Conservation (phyloP, 2,797 vertebrate genomes). For the Pipistrellus kuhlii region DNA sequence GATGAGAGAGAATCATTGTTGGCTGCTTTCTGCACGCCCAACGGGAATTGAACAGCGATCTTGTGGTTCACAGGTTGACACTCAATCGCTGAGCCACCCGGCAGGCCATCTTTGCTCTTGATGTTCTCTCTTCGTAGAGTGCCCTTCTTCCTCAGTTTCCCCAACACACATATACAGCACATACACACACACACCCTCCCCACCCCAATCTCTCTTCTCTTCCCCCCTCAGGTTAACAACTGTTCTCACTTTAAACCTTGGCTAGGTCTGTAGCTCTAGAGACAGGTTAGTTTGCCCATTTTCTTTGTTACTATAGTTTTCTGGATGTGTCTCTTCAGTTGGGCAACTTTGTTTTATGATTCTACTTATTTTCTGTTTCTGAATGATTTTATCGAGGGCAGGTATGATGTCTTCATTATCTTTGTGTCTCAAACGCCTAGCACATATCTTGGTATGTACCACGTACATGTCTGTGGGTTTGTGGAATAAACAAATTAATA, state of each 20-base stretch:
- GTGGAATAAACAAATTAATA: neutral
- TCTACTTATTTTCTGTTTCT: slow-evolving; percentile 24
- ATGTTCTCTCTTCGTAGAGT: neutral
- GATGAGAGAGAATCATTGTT: no score
- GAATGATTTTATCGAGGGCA: neutral
- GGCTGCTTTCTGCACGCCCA: no score
- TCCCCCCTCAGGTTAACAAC: neutral
- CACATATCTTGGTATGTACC: neutral
- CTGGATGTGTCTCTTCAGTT: neutral
- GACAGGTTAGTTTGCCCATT: neutral
- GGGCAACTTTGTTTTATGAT: neutral
- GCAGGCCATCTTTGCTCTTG: neutral
- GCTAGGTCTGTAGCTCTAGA: neutral
- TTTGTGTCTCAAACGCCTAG: neutral
- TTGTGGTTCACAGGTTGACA: no score
- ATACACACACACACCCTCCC: neutral
- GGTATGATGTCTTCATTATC: neutral
- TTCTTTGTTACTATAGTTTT: neutral
- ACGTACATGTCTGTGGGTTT: neutral
- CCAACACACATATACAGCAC: neutral
- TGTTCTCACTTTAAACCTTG: neutral
- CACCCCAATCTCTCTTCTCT: neutral
- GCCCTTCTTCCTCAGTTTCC: neutral
- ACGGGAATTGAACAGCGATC: no score
- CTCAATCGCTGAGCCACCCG: no score